Evolutionary conservation across 1,140 invertebrate genomes (phyloP), one percentile per base, ranked within the genome.

Genomic region (Maniola jurtina): DNA sequence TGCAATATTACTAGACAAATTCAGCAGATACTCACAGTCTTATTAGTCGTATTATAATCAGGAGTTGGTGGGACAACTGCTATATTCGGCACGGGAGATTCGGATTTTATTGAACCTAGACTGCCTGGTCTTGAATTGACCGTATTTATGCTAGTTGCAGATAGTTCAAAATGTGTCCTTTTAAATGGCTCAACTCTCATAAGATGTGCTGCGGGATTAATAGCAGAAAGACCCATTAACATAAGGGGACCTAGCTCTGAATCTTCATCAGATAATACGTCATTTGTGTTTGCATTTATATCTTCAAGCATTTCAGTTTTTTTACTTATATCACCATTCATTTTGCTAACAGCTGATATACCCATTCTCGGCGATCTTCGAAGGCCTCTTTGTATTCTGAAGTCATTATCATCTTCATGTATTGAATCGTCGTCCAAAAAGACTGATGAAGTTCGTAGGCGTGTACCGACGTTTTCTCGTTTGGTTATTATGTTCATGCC

Each of bases 11-110:
- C 25, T 2, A 25, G 1, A 25, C 1, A 25, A 25, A 25, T 25
- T 25, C 25, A 25, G 25, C 25, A 25, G 25, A 50, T 73, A 82
- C 86, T 88, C 77, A 89, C 87, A 89, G 86, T 91, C 85, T 89
- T 90, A 81, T 84, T 80, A 64, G 80, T 80, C 62, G 80, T 76
- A 75, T 88, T 91, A 66, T 90, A 92, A 70, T 96, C 94, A 1
- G 95, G 95, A 5, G 95, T 96, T 11, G 95, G 94, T 55, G 95
- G 95, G 16, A 95, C 91, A 34, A 96, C 94, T 13, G 95, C 92
- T 76, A 96, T 96, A 81, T 94, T 94, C 15, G 94, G 94, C 52
- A 93, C 86, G 57, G 88, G 87, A 56, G 88, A 91, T 64, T 89
- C 86, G n/a, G 83, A 85, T 68, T 89, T 83, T 16, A 78, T 70